Conservation (phyloP, 2,113 vertebrate species). For the Accipiter cooperii region DNA sequence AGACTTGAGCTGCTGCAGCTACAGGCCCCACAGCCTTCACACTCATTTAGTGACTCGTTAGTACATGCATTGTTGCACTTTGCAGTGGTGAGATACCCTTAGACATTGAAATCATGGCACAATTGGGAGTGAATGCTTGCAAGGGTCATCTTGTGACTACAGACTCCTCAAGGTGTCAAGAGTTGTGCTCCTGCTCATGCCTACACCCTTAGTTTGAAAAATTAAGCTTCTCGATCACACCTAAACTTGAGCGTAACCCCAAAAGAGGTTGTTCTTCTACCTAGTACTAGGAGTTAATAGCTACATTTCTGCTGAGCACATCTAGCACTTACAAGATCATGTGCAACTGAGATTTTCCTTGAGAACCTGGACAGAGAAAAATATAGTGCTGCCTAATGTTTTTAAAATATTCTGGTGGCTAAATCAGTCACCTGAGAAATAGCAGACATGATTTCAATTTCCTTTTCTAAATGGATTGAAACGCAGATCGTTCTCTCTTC, state of each 20-base stretch:
- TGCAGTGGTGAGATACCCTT: not conserved
- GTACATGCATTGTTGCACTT: not conserved
- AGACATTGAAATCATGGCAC: not conserved
- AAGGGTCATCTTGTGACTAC: not conserved
- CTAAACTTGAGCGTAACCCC: not conserved
- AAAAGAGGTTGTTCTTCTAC: not conserved
- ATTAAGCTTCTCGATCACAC: not conserved
- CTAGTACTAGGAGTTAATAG: not conserved
- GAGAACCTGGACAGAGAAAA: not conserved
- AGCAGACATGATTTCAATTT: not conserved
- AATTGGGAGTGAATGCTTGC: accelerated
- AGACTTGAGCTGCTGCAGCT: too few species aligned
- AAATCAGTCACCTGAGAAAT: not conserved
- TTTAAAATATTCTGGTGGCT: not conserved
- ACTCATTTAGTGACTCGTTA: too few species aligned
- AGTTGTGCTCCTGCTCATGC: not conserved
- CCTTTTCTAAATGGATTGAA: not conserved
- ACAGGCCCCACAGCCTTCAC: not conserved
- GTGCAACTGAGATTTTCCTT: not conserved
- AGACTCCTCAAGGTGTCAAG: not conserved
- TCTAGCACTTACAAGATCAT: not conserved
- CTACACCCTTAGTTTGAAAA: not conserved
- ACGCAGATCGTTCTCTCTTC: not conserved
- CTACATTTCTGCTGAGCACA: not conserved
- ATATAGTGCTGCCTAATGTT: not conserved